Base-by-base conservation (phyloP, 2,888 invertebrate species). In the Neoscelio sp. region DNA sequence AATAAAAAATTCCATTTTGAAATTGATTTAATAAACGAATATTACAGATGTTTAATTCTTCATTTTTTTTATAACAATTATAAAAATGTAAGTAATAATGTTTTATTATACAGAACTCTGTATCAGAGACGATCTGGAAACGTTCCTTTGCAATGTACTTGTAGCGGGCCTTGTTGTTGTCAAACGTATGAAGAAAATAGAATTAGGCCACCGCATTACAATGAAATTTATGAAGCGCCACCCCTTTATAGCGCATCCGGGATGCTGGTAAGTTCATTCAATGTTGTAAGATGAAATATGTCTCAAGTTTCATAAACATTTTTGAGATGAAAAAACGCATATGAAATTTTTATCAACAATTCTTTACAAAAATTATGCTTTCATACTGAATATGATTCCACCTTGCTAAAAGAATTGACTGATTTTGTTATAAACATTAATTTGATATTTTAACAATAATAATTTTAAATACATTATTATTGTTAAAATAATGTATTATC, bases 131-230 rank as follows among this genome's bases (percentile, higher is more conserved):
- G 20, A 26, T 1, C 46, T 13, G 15, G 17, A 38, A 35, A 35
- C 33, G 13, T 48, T 1, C 2, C 15, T 6, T 5, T 26, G 48
- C 64, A 17, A 70, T 73, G 78, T 78, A 65, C 78, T 60, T 78
- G 78, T 78, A 44, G 78, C 40, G 78, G 71, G 58, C 46, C 73
- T 73, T 78, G 78, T 73, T 77, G 77, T 77, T 71, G 78, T 78
- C 62, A 67, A 46, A 23, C 71, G 60, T 50, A 15, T 2, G 26
- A 8, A 35, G 56, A 85, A 62, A 80, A 87, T 74, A 82, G 82
- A 70, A 86, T 87, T 35, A 84, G 87, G 40, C 90, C 90, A 15
- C 90, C 90, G 1, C 75, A 85, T 2, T 90, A 90, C 58, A 83
- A 78, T 15, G 87, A 88, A 58, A 77, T 82, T 56, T 82, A 80